These are phyloP conservation scores for Apamea epomidion DNA, from an alignment of 2,888 invertebrate genomes.

Conservation along the genomic window DNA sequence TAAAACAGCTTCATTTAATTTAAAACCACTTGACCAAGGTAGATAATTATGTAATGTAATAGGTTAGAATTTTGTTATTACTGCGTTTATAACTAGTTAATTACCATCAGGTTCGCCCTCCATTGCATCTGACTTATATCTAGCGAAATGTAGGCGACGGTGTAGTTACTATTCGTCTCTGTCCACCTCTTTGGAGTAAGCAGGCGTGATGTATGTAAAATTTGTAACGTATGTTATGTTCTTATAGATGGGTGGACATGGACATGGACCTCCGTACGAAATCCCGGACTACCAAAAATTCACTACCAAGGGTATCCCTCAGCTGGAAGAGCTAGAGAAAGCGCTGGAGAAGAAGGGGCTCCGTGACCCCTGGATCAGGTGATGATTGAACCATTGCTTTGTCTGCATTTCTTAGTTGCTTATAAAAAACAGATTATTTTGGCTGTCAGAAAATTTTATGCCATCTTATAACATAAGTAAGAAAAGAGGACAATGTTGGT, in stretches of 20 bases:
- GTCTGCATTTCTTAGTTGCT: background rate
- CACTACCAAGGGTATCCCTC: constrained; percentile 92
- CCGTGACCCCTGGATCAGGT: constrained; percentile 97
- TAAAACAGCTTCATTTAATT: background rate
- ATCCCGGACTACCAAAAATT: constrained; percentile 94
- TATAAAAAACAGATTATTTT: background rate
- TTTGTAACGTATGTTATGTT: constrained; percentile 28
- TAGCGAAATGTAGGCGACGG: background rate
- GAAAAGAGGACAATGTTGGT: background rate
- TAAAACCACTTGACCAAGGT: background rate
- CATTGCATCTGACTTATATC: background rate
- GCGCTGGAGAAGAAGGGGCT: constrained; percentile 93
- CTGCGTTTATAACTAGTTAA: background rate
- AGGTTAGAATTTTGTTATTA: constrained; percentile 71
- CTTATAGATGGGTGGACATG: constrained; percentile 77
- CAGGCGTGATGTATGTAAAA: background rate
- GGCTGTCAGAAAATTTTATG: background rate
- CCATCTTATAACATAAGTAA: background rate
- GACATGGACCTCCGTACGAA: constrained; percentile 89
- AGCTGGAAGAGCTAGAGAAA: constrained; percentile 91
- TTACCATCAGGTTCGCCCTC: background rate
- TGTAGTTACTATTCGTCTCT: background rate
- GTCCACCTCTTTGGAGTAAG: background rate
- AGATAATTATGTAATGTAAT: constrained; percentile 71
- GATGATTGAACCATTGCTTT: constrained; percentile 30